A percentile compares a stretch with the other conserved stretches of the same genome.
These are phyloP conservation scores for Vulpes lagopus DNA, from an alignment of 2,113 vertebrate genomes.

Conservation along the genomic window DNA sequence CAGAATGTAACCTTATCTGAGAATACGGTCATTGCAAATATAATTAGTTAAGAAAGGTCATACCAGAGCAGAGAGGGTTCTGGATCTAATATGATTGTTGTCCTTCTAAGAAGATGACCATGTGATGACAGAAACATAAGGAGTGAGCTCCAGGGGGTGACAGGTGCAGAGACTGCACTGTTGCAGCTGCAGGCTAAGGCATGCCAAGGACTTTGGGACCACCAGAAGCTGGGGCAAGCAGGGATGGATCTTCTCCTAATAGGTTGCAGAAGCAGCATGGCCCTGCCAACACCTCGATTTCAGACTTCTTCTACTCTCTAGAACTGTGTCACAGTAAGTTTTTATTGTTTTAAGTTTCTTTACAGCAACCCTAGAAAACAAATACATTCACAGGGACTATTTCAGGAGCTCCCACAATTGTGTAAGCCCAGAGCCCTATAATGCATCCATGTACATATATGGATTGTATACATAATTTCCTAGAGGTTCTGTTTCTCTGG, in stretches of 20 bases:
- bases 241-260: too few relatives aligned
- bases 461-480: not conserved
- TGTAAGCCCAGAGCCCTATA: not conserved
- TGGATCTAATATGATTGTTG: not conserved
- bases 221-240: not conserved
- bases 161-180: not conserved
- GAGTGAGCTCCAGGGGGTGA: not conserved
- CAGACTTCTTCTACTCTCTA: not conserved
- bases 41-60: not conserved
- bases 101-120: not conserved
- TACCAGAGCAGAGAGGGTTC: not conserved
- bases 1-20: not conserved
- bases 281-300: not conserved
- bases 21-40: not conserved
- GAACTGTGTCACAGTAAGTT: not conserved
- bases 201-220: not conserved
- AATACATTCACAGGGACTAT: not conserved
- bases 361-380: not conserved
- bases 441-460: not conserved
- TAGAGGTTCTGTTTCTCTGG: not conserved
- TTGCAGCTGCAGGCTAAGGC: not conserved
- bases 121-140: not conserved
- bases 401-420: not conserved
- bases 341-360: slow-evolving; percentile 24
- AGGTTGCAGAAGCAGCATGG: not conserved